Evolutionary conservation across 2,113 vertebrate species (phyloP).

Genomic region (Nyctereutes procyonoides): DNA sequence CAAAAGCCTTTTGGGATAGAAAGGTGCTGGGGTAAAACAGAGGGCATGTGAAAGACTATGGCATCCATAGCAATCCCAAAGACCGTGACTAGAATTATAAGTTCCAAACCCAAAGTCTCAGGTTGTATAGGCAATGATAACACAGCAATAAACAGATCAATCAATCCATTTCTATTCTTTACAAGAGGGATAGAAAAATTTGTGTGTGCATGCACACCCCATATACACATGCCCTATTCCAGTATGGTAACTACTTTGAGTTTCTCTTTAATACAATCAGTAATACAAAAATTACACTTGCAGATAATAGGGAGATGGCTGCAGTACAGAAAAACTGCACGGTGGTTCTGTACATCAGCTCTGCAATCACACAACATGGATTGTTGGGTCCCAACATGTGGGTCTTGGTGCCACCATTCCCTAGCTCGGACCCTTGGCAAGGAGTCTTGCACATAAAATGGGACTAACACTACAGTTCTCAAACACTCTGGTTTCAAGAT

Average conservation of each 20-base stretch:
- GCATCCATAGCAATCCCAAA: background rate
- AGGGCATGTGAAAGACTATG: background rate
- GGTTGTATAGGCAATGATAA: background rate
- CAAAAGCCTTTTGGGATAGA: background rate
- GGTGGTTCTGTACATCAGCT: background rate
- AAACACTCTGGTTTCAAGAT: background rate
- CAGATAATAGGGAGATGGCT: background rate
- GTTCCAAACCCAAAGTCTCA: background rate
- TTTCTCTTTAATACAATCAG: background rate
- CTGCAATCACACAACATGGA: background rate
- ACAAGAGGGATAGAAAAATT: background rate
- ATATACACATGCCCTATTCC: background rate
- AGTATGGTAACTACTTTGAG: background rate
- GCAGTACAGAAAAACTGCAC: background rate
- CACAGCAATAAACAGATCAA: background rate
- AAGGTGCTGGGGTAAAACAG: background rate
- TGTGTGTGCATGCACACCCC: background rate
- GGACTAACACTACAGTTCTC: background rate
- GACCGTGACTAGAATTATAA: background rate
- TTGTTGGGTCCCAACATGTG: no score
- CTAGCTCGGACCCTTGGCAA: background rate
- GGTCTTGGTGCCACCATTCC: no score
- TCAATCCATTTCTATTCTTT: background rate
- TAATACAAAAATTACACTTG: background rate
- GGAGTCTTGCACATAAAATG: background rate